A percentile compares a stretch with the other conserved stretches of the same genome.
Conservation (phyloP, 2,797 vertebrate species). For the Muscicapa striata region DNA sequence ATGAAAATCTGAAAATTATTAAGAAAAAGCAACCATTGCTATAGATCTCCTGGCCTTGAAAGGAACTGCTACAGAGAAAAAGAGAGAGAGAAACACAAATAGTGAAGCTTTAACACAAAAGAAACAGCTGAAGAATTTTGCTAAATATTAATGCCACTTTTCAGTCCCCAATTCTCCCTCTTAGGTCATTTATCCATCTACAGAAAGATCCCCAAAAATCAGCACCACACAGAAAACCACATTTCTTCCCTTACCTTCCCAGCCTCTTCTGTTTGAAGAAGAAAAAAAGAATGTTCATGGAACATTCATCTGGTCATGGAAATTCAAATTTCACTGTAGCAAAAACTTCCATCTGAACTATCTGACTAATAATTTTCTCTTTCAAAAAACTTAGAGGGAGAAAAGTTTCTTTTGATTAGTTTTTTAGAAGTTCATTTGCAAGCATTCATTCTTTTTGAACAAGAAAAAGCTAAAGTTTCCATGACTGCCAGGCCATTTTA, state of each 20-base stretch:
- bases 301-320: not conserved
- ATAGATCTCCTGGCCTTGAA: not conserved
- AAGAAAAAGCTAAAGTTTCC: slow-evolving; percentile 37
- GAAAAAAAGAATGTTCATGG: not conserved
- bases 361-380: not conserved
- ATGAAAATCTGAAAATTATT: not conserved
- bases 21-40: not conserved
- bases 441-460: slow-evolving; percentile 40
- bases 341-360: not conserved
- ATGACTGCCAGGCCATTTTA: slow-evolving; percentile 50
- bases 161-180: not conserved
- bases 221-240: not conserved
- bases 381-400: not conserved
- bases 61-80: not conserved
- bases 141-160: not conserved
- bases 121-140: not conserved
- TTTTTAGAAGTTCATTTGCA: slow-evolving; percentile 42
- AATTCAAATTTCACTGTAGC: not conserved
- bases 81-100: not conserved
- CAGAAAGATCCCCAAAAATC: not conserved
- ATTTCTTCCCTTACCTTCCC: not conserved
- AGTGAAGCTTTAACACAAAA: not conserved
- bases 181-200: not conserved
- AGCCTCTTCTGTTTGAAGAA: not conserved
- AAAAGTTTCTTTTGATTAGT: not conserved